Evolutionary conservation across 2,113 vertebrate species (phyloP).

Genomic region (Actenoides lindsayi): DNA sequence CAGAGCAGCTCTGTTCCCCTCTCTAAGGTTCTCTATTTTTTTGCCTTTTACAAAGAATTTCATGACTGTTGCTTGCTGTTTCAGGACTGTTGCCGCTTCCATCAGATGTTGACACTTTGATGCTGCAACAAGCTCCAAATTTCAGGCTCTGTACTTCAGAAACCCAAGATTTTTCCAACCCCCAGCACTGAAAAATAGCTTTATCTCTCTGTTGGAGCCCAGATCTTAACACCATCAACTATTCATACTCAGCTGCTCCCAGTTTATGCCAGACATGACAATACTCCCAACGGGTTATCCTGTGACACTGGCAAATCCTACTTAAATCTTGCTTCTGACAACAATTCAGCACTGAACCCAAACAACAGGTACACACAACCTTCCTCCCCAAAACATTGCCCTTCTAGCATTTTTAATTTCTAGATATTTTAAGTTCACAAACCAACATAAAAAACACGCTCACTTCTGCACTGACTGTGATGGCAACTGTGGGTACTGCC

Average conservation of each 20-base stretch:
- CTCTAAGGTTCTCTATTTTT: not conserved
- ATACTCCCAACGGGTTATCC: accelerated
- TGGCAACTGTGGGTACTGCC: not conserved
- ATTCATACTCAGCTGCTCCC: not conserved
- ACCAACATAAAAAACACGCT: accelerated
- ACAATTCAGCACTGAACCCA: not conserved
- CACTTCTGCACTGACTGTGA: not conserved
- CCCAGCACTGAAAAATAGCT: not conserved
- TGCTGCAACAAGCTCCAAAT: not conserved
- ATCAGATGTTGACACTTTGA: accelerated
- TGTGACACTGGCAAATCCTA: not conserved
- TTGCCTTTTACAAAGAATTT: not conserved
- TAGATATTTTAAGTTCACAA: not conserved
- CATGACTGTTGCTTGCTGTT: not conserved
- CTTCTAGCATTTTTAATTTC: not conserved
- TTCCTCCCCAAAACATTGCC: not conserved
- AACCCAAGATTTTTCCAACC: not conserved
- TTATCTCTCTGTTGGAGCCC: not conserved
- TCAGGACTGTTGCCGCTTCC: not conserved
- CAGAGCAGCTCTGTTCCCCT: not conserved
- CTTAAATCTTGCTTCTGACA: not conserved
- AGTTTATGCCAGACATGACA: not conserved
- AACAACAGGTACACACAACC: not conserved
- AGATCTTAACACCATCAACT: accelerated
- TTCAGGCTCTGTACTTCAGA: not conserved